Conservation (phyloP, 1,140 invertebrate genomes). For the Melipona quadrifasciata region DNA sequence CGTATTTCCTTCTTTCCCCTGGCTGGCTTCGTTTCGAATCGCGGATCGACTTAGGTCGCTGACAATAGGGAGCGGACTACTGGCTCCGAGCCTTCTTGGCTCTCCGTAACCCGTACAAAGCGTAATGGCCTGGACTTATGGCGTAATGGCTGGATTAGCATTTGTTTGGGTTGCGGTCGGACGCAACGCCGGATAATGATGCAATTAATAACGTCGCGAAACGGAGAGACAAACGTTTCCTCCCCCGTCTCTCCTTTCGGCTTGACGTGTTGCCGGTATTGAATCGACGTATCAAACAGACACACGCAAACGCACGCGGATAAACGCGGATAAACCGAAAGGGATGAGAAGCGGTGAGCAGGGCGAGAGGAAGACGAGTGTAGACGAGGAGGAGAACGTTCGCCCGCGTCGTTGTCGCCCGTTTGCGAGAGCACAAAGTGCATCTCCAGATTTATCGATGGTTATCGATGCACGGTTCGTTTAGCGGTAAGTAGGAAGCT, state of each 20-base stretch:
- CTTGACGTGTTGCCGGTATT: background rate
- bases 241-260: background rate
- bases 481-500: slow-evolving; percentile 39
- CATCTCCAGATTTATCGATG: slow-evolving; percentile 44
- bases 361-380: background rate
- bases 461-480: slow-evolving; percentile 43
- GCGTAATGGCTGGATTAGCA: slow-evolving; percentile 51
- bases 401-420: slow-evolving; percentile 12
- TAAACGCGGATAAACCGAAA: background rate
- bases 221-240: slow-evolving; percentile 44
- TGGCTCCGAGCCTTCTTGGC: background rate
- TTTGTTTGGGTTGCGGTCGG: slow-evolving; percentile 40
- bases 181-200: slow-evolving; percentile 40
- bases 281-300: background rate
- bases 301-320: background rate
- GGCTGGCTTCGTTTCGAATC: too few species aligned
- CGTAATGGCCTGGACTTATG: slow-evolving; percentile 10
- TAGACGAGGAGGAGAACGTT: background rate
- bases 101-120: background rate
- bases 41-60: background rate
- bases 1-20: too few species aligned
- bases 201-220: slow-evolving; percentile 58
- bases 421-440: slow-evolving; percentile 24
- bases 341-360: background rate
- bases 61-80: background rate